These are phyloP conservation scores for Avahi laniger DNA, from an alignment of 2,797 vertebrate genomes.

Conservation along the genomic window DNA sequence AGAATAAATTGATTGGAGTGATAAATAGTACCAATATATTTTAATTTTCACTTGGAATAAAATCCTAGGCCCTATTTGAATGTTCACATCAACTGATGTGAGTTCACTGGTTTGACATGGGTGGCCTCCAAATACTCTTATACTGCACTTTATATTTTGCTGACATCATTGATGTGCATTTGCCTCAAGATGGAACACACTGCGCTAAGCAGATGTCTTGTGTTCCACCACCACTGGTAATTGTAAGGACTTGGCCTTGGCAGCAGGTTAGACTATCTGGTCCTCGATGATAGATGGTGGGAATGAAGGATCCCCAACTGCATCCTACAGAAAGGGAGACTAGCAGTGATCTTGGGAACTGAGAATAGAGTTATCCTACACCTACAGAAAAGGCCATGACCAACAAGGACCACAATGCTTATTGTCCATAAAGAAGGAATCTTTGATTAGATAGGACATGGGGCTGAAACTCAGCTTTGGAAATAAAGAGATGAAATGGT, in stretches of 20 bases:
- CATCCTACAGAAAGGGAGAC: not conserved
- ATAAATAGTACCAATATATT: not conserved
- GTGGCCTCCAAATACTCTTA: not conserved
- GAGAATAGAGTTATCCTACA: not conserved
- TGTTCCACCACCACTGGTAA: not conserved
- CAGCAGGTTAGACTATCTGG: not conserved
- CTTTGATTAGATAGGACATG: not conserved
- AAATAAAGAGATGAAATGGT: not conserved
- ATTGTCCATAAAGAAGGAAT: not conserved
- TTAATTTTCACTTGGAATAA: conserved; percentile 37
- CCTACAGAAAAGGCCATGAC: not conserved
- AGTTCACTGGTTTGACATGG: not conserved
- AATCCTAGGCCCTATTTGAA: not conserved
- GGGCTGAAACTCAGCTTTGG: not conserved
- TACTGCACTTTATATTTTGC: not conserved
- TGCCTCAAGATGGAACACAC: not conserved
- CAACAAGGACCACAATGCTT: not conserved
- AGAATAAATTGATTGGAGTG: not conserved
- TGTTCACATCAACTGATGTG: not conserved
- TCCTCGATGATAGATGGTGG: not conserved
- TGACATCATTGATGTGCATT: not conserved
- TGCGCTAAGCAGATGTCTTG: not conserved
- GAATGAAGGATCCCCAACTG: not conserved
- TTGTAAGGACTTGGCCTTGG: not conserved
- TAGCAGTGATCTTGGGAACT: not conserved